Conservation (phyloP, 1,140 invertebrate genomes). For the Carposina sasakii region DNA sequence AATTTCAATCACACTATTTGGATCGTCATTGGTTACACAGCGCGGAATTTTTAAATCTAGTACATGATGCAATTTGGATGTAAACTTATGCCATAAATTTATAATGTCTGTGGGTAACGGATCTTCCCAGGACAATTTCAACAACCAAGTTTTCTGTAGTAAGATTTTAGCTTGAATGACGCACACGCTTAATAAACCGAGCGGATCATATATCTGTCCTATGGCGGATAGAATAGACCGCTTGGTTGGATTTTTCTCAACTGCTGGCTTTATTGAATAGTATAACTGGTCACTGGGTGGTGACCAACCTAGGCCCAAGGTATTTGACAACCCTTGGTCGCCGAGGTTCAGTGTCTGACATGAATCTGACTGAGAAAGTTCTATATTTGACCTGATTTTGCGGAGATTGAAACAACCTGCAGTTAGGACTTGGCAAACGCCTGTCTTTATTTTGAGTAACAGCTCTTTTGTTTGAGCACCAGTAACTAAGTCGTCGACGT, state of each 20-base stretch:
- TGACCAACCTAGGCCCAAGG: conserved; percentile 3
- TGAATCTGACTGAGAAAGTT: conserved; percentile 1
- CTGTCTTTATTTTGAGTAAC: not conserved
- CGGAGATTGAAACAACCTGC: conserved; percentile 5
- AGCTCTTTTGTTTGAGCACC: conserved; percentile 4
- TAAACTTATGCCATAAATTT: conserved; percentile 19
- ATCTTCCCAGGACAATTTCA: too few species aligned
- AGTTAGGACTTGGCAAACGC: not conserved
- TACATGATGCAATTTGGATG: not conserved
- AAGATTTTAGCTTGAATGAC: conserved; percentile 50
- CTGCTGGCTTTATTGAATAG: not conserved
- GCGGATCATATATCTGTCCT: conserved; percentile 49
- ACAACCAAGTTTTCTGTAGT: conserved; percentile 51
- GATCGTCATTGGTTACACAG: not conserved
- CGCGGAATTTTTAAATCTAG: conserved; percentile 1
- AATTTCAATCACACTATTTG: not conserved
- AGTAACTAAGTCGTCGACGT: too few species aligned
- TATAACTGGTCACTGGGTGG: not conserved
- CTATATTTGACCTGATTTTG: conserved; percentile 3
- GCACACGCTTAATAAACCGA: conserved; percentile 46
- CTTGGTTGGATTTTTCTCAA: conserved; percentile 13
- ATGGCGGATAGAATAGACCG: conserved; percentile 23
- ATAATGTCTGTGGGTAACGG: conserved; percentile 25
- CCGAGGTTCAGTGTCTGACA: conserved; percentile 1
- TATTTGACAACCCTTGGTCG: not conserved